A percentile compares a stretch with the other conserved stretches of the same genome.
Conservation (phyloP, 2,113 vertebrate species). For the Oxyura jamaicensis region DNA sequence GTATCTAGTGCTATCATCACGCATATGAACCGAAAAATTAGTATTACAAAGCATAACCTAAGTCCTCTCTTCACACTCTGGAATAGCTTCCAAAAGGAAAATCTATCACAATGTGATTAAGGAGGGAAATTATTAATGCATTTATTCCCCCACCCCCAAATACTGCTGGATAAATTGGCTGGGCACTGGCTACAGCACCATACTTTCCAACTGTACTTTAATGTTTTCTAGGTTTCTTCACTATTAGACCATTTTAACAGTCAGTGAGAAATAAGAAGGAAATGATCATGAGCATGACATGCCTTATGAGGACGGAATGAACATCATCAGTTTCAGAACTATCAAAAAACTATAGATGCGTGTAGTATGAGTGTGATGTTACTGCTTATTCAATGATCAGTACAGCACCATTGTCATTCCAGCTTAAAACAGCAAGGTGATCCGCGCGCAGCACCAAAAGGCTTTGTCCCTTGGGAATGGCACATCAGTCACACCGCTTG, state of each 20-base stretch:
- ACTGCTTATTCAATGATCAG: not conserved
- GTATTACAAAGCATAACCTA: not conserved
- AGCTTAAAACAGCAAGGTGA: not conserved
- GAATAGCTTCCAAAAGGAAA: not conserved
- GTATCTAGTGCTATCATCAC: not conserved
- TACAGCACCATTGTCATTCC: not conserved
- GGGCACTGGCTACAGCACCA: not conserved
- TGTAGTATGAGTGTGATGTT: rapidly evolving
- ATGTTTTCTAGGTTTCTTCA: not conserved
- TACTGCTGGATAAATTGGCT: not conserved
- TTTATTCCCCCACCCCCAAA: not conserved
- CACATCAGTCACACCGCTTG: rapidly evolving
- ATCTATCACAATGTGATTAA: not conserved
- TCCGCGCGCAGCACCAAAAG: not conserved
- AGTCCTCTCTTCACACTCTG: not conserved
- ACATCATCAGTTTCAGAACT: not conserved
- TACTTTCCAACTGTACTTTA: not conserved
- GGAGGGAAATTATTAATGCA: not conserved
- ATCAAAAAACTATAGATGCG: rapidly evolving
- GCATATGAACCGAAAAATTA: not conserved
- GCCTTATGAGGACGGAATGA: not conserved
- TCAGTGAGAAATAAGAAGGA: not conserved
- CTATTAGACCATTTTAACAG: not conserved
- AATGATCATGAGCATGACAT: not conserved
- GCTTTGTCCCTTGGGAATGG: not conserved